Evolutionary conservation across 2,888 invertebrate species (phyloP), one percentile per base, ranked within the genome.

Genomic region (Nymphalis polychloros): DNA sequence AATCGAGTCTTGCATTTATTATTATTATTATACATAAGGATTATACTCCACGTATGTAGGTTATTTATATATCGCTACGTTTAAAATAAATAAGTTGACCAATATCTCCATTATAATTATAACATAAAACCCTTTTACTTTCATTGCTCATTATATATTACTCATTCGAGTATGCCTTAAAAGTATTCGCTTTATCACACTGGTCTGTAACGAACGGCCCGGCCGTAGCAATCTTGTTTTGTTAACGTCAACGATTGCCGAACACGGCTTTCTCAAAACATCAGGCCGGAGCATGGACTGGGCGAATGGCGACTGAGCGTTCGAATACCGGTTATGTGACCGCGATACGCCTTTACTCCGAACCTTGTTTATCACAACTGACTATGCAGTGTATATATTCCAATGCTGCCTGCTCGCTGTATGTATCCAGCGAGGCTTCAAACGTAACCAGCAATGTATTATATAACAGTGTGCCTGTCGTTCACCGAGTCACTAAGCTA

Each of bases 301-400:
- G 84, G 85, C 86, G 84, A 88, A 83, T 84, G 84, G 86, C 84
- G 84, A 85, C 85, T 83, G 80, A 72, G 85, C 86, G 85, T 86
- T 88, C 86, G 84, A 89, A 92, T 92, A 92, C 92, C 92, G 91
- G 92, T 92, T 92, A 91, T 91, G 88, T 90, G 90, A 90, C 92
- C 91, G 90, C 90, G 90, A 90, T 90, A 89, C 85, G 83, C 88
- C 88, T 83, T 82, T 81, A 86, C 84, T 81, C 74, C 76, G 80
- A 76, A 79, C 77, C 80, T 79, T 75, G 79, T 77, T 78, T 77
- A 73, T 79, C 67, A 68, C 70, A 77, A 71, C 75, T 72, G 72
- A 74, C 74, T 59, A 59, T 72, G 77, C 76, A 74, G 73, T 74
- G 76, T 74, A 77, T 75, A 69, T 64, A 72, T 73, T 86, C 83